phyloP scores from a whole-genome alignment of 1,140 invertebrate genomes.

The Heliconius melpomene region DNA sequence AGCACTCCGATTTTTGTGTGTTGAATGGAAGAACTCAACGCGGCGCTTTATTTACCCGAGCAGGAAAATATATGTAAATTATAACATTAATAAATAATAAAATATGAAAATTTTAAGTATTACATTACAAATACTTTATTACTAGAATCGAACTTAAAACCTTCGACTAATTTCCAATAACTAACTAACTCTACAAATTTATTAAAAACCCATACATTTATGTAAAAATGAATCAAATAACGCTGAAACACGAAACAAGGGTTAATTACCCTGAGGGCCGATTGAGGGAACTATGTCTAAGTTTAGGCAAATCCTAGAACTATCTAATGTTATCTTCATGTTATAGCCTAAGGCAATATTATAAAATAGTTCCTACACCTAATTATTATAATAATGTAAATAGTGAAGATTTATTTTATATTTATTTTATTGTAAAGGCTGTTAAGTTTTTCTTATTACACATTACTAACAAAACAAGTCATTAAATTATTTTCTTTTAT shows the following conservation, averaged over 20 bases:
- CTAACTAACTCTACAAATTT: background rate
- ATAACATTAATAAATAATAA: too few relatives aligned
- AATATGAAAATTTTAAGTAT: too few relatives aligned
- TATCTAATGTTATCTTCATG: slow-evolving; percentile 14
- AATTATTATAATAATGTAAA: too few relatives aligned
- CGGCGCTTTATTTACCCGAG: too few relatives aligned
- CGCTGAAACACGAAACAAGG: slow-evolving; percentile 11
- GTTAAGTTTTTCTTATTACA: too few relatives aligned
- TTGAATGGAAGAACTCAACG: too few relatives aligned
- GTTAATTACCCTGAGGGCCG: background rate
- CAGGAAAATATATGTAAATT: too few relatives aligned
- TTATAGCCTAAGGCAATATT: background rate
- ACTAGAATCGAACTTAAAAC: background rate
- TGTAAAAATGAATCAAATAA: background rate
- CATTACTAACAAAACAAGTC: too few relatives aligned
- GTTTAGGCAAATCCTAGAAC: background rate
- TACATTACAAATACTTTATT: background rate
- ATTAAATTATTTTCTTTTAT: too few relatives aligned
- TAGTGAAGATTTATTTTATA: too few relatives aligned
- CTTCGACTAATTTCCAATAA: background rate
- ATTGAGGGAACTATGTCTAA: slow-evolving; percentile 2
- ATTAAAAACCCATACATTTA: background rate
- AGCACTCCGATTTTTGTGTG: too few relatives aligned
- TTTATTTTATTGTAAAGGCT: too few relatives aligned
- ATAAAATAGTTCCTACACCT: background rate